Conservation (phyloP, 2,888 invertebrate species). For the Drosophila rubida region DNA sequence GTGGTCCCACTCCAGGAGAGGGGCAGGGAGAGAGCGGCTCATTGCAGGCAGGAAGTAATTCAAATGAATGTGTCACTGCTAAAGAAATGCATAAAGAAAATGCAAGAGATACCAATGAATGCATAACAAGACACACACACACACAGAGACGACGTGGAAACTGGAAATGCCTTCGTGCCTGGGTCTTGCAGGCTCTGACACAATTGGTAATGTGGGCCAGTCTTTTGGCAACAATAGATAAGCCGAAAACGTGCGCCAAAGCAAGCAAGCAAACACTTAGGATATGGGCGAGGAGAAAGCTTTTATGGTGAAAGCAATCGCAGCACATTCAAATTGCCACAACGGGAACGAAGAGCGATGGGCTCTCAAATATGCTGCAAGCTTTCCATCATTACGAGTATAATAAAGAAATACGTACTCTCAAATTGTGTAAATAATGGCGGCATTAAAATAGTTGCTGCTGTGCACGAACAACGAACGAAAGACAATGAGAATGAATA, state of each 20-base stretch:
- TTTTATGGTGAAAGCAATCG: conserved; percentile 34
- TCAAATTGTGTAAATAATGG: neutral
- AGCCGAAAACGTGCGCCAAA: conserved; percentile 33
- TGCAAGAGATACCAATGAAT: conserved; percentile 47
- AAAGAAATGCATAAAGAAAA: conserved; percentile 52
- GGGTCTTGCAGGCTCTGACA: conserved; percentile 17
- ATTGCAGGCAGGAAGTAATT: conserved; percentile 67
- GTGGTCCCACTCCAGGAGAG: conserved; percentile 7
- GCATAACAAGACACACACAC: conserved; percentile 26
- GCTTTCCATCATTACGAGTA: neutral
- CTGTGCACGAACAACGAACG: too few species aligned
- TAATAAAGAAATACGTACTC: neutral
- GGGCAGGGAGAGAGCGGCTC: conserved; percentile 5
- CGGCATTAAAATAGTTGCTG: neutral
- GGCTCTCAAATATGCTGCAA: neutral
- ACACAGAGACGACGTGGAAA: too few species aligned
- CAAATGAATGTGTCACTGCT: conserved; percentile 69
- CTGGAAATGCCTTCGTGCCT: conserved; percentile 8
- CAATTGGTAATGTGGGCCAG: conserved; percentile 36
- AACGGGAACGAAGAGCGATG: neutral
- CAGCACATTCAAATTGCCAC: conserved; percentile 8
- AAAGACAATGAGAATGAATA: neutral
- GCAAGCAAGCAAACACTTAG: conserved; percentile 32
- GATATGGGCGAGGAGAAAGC: conserved; percentile 16
- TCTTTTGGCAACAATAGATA: conserved; percentile 25